Base-by-base conservation (phyloP, 2,888 invertebrate species). In the Dasypogon diadema region DNA sequence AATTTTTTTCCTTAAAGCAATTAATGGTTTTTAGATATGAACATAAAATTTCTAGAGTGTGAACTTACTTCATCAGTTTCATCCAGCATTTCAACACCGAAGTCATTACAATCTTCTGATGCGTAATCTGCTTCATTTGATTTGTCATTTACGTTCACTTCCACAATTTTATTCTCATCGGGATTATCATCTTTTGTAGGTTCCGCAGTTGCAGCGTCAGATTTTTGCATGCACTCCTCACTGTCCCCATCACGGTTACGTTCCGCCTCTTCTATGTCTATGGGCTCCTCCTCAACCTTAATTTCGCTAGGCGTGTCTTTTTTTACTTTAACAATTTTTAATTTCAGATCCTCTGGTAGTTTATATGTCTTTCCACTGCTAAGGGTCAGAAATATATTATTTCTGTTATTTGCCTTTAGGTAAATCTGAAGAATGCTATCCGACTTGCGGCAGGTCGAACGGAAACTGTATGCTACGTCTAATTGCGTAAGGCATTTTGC, bases 381-480 rank as follows among this genome's bases (percentile, higher is more conserved):
- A 58, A 73, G 54, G 10, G 73, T 56, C 21, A 73, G 24, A 46
- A 73, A 56, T 46, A 73, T 73, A n/a, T 58, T 73, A 8, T 73
- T 73, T 46, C 18, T 56, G 58, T 60, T 54, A 16, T 76, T 72
- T 37, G 70, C 24, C 46, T 76, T 76, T 10, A 51, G 18, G 37
- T 72, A 24, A 14, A 72, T 18, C 6, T 76, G 75, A 12, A 76
- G 18, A 1, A 58, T 72, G 30, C 70, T 46, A 34, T 76, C 72
- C 6, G 75, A 60, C 37, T 34, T 72, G 42, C 37, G 51, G 24
- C 75, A 76, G 8, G 21, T 54, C 60, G 37, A 18, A 1, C 75
- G 72, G 60, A 76, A 76, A 22, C 70, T 72, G 18, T 76, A 72
- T 14, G 75, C 60, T 4, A 76, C 14, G 24, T 72, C 37, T 14